Evolutionary conservation across 2,797 vertebrate species (phyloP), one percentile per base, ranked within the genome.

Genomic region (Limosa lapponica): DNA sequence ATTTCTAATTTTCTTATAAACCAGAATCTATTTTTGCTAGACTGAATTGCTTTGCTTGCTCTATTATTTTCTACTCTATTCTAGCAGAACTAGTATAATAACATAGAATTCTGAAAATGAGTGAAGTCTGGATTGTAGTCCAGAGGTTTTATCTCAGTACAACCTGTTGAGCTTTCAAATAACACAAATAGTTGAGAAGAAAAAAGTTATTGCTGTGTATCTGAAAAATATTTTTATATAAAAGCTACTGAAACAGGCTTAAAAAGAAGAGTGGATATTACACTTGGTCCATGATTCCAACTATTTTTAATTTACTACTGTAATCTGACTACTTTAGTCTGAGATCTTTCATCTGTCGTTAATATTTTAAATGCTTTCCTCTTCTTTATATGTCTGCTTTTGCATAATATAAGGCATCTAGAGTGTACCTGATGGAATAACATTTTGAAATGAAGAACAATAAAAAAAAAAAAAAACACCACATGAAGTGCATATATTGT

Each of bases 391-490:
- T 28, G 5, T 70, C 36, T 90, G 30, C 8, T 70, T 5, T 54
- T 80, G 13, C 4, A 17, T 44, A 36, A 39, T 34, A 25, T 44
- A 74, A 74, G 18, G 6, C 22, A 51, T 12, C 13, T 78, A 16
- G 65, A 78, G 15, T 55, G 24, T 65, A 49, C 28, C 8, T 80
- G 49, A 39, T 24, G 19, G 32, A 20, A 89, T 36, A 71, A 28
- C 2, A 10, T 58, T 84, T 64, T 74, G 22, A 83, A 78, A 70
- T 28, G 1, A 36, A 73, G 51, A 34, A 34, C 32, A 59, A n/a
- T 39, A 8, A 2, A 9, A 4, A 61, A 70, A 3, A 0, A 3
- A 57, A 59, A 2, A 0, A 3, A 7, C 19, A 48, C 14, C 24
- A 16, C 4, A 16, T 0, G 3, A 77, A 78, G 2, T 39, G 7